Conservation (phyloP, 2,797 vertebrate species). For the Acanthopagrus latus region DNA sequence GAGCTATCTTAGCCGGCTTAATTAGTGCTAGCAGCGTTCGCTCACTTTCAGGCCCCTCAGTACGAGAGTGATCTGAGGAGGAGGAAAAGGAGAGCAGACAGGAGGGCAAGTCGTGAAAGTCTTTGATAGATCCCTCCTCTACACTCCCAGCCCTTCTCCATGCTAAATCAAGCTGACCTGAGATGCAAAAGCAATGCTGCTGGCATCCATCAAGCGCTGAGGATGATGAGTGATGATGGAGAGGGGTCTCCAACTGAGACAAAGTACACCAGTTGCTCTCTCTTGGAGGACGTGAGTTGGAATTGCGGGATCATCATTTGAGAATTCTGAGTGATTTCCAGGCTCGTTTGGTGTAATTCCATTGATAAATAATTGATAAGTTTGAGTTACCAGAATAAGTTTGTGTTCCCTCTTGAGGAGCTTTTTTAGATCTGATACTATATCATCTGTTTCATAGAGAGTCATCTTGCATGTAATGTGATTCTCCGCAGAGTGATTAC, state of each 20-base stretch:
- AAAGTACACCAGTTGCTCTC: conserved; percentile 4
- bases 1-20: conserved; percentile 56
- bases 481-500: conserved; percentile 54
- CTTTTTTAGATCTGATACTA: conserved; percentile 57
- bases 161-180: conserved; percentile 30
- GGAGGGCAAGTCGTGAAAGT: conserved; percentile 49
- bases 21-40: conserved; percentile 68
- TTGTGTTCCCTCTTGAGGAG: conserved; percentile 36
- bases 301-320: conserved; percentile 18
- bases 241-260: conserved; percentile 30
- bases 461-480: conserved; percentile 50
- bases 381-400: conserved; percentile 53
- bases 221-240: conserved; percentile 43
- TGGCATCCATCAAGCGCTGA: conserved; percentile 16
- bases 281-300: conserved; percentile 11
- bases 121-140: conserved; percentile 57
- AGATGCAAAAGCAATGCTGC: conserved; percentile 26
- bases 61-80: conserved; percentile 59
- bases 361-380: conserved; percentile 61
- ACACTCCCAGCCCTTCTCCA: neutral
- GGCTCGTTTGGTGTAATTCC: conserved; percentile 3
- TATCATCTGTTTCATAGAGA: conserved; percentile 36
- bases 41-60: conserved; percentile 47
- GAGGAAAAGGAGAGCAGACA: conserved; percentile 47
- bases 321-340: conserved; percentile 17